These are phyloP conservation scores for Boulengeromyrus knoepffleri DNA, from an alignment of 2,113 vertebrate genomes.

Conservation along the genomic window DNA sequence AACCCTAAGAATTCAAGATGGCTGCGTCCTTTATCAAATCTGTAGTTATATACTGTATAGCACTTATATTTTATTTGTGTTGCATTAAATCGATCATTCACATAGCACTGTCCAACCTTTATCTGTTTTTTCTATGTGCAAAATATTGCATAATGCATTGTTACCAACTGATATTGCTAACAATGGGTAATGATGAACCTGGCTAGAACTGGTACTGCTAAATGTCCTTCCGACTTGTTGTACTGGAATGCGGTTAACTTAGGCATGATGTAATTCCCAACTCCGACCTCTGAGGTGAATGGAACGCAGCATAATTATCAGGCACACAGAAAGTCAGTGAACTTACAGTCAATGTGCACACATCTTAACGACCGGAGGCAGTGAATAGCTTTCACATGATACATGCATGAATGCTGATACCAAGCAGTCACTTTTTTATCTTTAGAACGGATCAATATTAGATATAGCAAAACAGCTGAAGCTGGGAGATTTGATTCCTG, in stretches of 20 bases:
- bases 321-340: not conserved
- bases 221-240: not conserved
- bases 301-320: not conserved
- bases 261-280: not conserved
- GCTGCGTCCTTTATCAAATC: not conserved
- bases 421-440: not conserved
- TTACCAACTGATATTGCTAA: not conserved
- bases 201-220: not conserved
- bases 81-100: not conserved
- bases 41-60: not conserved
- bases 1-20: not conserved
- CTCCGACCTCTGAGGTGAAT: not conserved
- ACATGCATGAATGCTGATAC: not conserved
- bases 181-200: not conserved
- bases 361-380: not conserved
- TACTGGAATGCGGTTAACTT: not conserved
- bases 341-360: not conserved
- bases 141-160: not conserved
- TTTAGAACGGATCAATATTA: slow-evolving; percentile 35
- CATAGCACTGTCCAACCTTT: not conserved
- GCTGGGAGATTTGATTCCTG: slow-evolving; percentile 27
- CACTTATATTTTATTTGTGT: not conserved
- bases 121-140: not conserved
- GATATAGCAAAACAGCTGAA: slow-evolving; percentile 24
- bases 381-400: not conserved